Percentiles rank a stretch among this genome's conserved stretches.
These are phyloP conservation scores for Brachyptera putata DNA, from an alignment of 2,888 invertebrate species.

Conservation along the genomic window DNA sequence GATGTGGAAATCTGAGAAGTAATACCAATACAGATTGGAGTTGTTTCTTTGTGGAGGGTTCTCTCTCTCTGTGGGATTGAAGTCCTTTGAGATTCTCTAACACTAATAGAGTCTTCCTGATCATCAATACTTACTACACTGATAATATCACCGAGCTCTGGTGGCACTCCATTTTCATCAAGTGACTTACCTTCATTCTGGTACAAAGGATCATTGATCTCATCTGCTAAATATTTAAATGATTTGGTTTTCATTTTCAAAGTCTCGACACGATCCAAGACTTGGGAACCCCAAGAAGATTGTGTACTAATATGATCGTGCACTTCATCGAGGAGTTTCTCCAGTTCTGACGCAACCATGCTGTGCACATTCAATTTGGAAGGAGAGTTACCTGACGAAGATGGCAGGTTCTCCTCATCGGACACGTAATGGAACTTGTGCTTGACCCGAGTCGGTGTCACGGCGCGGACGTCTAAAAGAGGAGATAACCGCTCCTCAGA, in stretches of 20 bases:
- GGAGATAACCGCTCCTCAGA: conserved; percentile 44
- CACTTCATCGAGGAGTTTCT: conserved; percentile 46
- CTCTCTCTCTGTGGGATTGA: conserved; percentile 13
- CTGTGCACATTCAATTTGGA: conserved; percentile 47
- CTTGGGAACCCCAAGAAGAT: conserved; percentile 15
- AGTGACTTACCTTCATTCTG: conserved; percentile 32
- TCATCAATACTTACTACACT: neutral
- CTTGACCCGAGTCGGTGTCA: conserved; percentile 44
- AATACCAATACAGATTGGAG: conserved; percentile 16
- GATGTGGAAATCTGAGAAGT: conserved; percentile 17
- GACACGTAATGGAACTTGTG: conserved; percentile 43
- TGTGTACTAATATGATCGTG: conserved; percentile 31
- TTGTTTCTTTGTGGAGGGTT: neutral
- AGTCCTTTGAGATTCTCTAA: neutral
- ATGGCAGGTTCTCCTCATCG: conserved; percentile 32
- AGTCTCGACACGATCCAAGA: conserved; percentile 33
- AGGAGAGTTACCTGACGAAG: conserved; percentile 41
- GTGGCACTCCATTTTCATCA: too few species aligned
- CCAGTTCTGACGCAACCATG: conserved; percentile 53
- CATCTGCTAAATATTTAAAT: conserved; percentile 23
- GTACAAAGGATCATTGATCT: conserved; percentile 21
- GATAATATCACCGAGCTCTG: neutral
- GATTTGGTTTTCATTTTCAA: conserved; percentile 25
- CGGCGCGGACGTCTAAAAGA: conserved; percentile 44
- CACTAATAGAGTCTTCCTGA: neutral